Evolutionary conservation across 2,797 vertebrate genomes (phyloP), one percentile per base, ranked within the genome.

Genomic region (Okamejei kenojei): DNA sequence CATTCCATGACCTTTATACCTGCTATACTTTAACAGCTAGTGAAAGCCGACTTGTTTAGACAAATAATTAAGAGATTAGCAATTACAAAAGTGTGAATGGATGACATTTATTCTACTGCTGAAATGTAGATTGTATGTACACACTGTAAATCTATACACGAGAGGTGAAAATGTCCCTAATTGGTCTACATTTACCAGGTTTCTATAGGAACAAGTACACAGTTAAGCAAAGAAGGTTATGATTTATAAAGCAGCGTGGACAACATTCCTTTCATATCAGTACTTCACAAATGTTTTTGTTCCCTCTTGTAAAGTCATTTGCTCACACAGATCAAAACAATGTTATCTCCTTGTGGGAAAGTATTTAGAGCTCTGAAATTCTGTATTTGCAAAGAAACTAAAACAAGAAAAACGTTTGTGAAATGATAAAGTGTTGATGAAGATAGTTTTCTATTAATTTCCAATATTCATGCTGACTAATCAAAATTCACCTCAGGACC

Each of bases 31-130:
- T 45, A 91, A 45, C 90, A 54, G 90, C 26, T 8, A 92, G n/a
- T 19, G 88, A 73, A 92, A 92, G 38, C 35, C 68, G 71, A 91
- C 68, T 73, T 91, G 68, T 29, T 91, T 91, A 45, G 90, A 91
- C 68, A 91, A 92, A 92, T 54, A 92, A 92, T 92, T 92, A 92
- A 74, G 68, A 92, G 90, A 92, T 92, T 92, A 92, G 90, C 90
- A 58, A 92, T 92, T 92, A 92, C 90, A 76, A 92, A 92, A 73
- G 90, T 92, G 90, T 74, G 90, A 92, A 92, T 74, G 35, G 88
- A 73, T 91, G 88, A 45, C 71, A 26, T 54, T 45, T 76, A 76
- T 26, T 76, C 90, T 92, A 92, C 45, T 92, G 90, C 68, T 92
- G 73, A 91, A 91, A 91, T 29, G 90, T 38, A 71, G 61, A 90